A percentile compares a stretch with the other conserved stretches of the same genome.
phyloP scores from a whole-genome alignment of 2,888 invertebrate genomes.

The Boloria selene region DNA sequence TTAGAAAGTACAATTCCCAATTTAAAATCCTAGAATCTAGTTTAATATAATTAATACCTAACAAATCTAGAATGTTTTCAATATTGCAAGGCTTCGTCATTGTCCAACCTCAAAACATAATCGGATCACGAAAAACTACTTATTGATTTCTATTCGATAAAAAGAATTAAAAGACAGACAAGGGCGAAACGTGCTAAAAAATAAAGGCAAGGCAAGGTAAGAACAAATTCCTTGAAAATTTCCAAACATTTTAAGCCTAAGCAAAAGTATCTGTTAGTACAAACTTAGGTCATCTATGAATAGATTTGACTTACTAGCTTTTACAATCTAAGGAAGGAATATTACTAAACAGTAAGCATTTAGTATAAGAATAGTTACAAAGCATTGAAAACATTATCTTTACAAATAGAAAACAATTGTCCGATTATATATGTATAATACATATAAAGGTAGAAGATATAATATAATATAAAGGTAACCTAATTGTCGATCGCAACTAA shows the following conservation, averaged over 20 bases:
- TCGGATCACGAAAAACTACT: constrained; percentile 10
- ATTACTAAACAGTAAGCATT: not conserved
- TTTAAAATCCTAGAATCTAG: too few species aligned
- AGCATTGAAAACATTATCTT: too few species aligned
- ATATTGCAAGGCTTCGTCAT: constrained; percentile 2
- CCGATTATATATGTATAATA: too few species aligned
- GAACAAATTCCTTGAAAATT: not conserved
- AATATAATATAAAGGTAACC: too few species aligned
- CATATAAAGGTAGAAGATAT: too few species aligned
- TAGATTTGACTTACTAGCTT: not conserved
- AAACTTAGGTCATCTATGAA: not conserved
- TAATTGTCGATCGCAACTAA: too few species aligned
- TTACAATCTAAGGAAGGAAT: constrained; percentile 2
- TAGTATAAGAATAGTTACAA: too few species aligned
- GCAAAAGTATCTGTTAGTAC: constrained; percentile 5
- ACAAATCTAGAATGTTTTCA: constrained; percentile 3
- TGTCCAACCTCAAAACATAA: constrained; percentile 4
- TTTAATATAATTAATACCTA: too few species aligned
- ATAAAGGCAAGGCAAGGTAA: not conserved
- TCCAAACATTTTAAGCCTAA: not conserved
- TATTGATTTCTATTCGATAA: constrained; percentile 7
- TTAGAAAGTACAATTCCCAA: too few species aligned
- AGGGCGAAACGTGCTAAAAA: not conserved
- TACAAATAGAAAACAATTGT: too few species aligned
- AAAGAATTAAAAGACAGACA: not conserved